These are phyloP conservation scores for Apomyelois bistriatella DNA, from an alignment of 2,888 invertebrate species.

Conservation along the genomic window DNA sequence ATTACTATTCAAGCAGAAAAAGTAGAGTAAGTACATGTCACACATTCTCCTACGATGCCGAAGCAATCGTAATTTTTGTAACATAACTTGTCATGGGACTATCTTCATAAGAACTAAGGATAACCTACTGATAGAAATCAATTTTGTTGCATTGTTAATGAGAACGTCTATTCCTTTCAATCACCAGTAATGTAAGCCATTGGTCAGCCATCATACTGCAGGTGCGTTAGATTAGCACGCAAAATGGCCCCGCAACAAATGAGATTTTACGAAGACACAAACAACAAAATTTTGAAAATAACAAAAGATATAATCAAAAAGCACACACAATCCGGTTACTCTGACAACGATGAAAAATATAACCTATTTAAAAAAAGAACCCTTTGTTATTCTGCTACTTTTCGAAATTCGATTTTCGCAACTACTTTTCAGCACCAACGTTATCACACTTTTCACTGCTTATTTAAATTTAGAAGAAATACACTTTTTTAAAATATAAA, in stretches of 20 bases:
- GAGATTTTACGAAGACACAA: not conserved
- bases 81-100: no score
- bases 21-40: no score
- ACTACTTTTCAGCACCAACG: conserved; percentile 28
- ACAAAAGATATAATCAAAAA: conserved; percentile 32
- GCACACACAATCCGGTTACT: conserved; percentile 33
- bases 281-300: not conserved
- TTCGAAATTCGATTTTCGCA: conserved; percentile 14
- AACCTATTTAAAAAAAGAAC: conserved; percentile 25
- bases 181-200: not conserved
- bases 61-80: no score
- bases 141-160: not conserved
- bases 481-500: conserved; percentile 25
- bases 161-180: not conserved
- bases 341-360: conserved; percentile 32
- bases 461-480: conserved; percentile 16
- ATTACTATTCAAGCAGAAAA: no score
- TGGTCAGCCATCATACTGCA: not conserved
- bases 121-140: not conserved
- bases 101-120: no score
- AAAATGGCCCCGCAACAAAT: not conserved
- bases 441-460: conserved; percentile 19
- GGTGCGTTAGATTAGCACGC: not conserved
- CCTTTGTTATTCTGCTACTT: conserved; percentile 22
- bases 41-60: no score